phyloP scores from a whole-genome alignment of 2,888 invertebrate genomes.

The Drosophila cognata region DNA sequence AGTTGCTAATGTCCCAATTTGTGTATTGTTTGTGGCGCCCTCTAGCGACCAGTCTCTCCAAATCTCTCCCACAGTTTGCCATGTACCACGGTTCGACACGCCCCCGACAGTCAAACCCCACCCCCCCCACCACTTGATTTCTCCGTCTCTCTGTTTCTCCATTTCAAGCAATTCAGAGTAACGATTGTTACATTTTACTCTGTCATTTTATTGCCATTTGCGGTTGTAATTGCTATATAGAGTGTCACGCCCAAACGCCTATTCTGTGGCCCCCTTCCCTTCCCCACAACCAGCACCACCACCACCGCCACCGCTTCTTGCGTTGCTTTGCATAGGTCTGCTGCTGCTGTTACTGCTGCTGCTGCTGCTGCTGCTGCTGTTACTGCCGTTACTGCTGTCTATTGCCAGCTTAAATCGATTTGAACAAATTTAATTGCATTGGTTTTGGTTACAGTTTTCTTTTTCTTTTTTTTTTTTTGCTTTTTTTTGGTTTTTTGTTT shows the following conservation, averaged over 20 bases:
- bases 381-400: conserved; percentile 44
- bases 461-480: not conserved
- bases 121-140: not conserved
- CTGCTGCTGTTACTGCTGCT: not conserved
- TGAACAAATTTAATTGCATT: conserved; percentile 79
- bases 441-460: conserved; percentile 56
- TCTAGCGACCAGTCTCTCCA: conserved; percentile 39
- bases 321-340: conserved; percentile 30
- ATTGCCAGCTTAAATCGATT: conserved; percentile 78
- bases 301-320: not conserved
- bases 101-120: conserved; percentile 9
- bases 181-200: conserved; percentile 67
- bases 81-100: conserved; percentile 23
- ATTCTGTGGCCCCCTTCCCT: not conserved
- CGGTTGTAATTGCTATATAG: conserved; percentile 74
- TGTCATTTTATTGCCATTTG: conserved; percentile 78
- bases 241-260: conserved; percentile 54
- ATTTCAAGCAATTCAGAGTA: conserved; percentile 35
- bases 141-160: conserved; percentile 8
- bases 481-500: conserved; percentile 25
- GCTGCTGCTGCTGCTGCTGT: conserved; percentile 17
- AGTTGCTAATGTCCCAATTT: conserved; percentile 61
- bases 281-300: not conserved
- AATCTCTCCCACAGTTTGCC: not conserved
- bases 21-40: conserved; percentile 65